A percentile compares a stretch with the other conserved stretches of the same genome.
These are phyloP conservation scores for Anthoptus insignis DNA, from an alignment of 2,888 invertebrate genomes.

Conservation along the genomic window DNA sequence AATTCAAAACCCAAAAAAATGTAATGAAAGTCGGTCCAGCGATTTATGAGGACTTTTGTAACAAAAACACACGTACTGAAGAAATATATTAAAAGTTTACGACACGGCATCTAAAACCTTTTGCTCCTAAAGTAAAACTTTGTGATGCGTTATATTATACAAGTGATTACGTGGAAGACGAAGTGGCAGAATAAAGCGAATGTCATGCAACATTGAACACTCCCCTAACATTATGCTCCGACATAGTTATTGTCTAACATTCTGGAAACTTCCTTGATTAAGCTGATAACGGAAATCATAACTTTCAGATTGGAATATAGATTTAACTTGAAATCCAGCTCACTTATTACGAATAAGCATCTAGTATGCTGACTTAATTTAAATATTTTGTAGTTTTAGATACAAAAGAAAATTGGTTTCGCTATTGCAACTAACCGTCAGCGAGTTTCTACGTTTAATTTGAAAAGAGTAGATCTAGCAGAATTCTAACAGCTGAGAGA, in stretches of 20 bases:
- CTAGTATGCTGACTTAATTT: too few species aligned
- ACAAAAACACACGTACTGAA: too few species aligned
- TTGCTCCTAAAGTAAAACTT: background rate
- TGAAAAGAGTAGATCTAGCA: background rate
- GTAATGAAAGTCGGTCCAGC: too few species aligned
- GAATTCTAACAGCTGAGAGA: background rate
- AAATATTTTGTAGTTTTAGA: too few species aligned
- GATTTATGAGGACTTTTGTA: too few species aligned
- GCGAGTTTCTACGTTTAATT: too few species aligned
- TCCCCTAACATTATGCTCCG: background rate
- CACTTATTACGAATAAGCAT: background rate
- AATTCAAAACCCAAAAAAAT: too few species aligned
- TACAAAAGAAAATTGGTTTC: too few species aligned
- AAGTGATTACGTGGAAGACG: background rate
- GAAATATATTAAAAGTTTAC: too few species aligned
- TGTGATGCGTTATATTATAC: background rate
- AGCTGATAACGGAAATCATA: constrained; percentile 23
- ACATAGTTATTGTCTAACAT: constrained; percentile 24
- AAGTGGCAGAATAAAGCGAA: background rate
- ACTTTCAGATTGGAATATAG: background rate
- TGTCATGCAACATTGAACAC: background rate
- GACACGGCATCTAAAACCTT: background rate
- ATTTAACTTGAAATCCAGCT: too few species aligned
- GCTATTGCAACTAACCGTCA: too few species aligned
- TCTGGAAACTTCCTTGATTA: constrained; percentile 27